A percentile compares a stretch with the other conserved stretches of the same genome.
phyloP scores from a whole-genome alignment of 2,113 vertebrate genomes.

The Grantiella picta region DNA sequence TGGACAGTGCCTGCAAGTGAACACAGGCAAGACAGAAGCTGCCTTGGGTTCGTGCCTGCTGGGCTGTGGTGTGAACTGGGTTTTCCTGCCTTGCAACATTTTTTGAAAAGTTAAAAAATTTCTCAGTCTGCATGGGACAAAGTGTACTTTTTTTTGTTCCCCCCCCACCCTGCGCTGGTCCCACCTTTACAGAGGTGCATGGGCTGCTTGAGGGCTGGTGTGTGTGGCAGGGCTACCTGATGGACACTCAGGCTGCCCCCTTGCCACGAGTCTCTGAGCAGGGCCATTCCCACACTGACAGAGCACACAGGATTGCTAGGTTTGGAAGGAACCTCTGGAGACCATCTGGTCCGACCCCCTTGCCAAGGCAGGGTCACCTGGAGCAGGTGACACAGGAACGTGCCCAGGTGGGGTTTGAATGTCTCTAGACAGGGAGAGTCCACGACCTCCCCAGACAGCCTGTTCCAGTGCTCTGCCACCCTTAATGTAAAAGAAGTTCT shows the following conservation, averaged over 20 bases:
- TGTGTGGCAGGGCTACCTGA: fast-evolving
- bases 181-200: neutral
- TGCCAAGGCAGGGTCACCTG: neutral
- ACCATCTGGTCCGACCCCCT: fast-evolving
- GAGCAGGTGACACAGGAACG: neutral
- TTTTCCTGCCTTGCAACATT: conserved; percentile 48
- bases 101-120: conserved; percentile 6
- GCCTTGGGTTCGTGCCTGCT: neutral
- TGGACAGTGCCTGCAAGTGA: neutral
- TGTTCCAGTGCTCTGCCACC: neutral
- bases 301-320: neutral
- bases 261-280: fast-evolving
- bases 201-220: neutral
- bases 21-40: neutral
- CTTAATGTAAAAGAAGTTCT: neutral
- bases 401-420: neutral
- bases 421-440: neutral
- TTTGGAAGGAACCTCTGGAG: neutral
- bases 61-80: neutral
- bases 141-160: neutral
- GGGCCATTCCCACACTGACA: fast-evolving
- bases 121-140: neutral
- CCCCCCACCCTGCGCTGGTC: fast-evolving
- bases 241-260: neutral
- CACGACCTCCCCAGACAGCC: fast-evolving